phyloP scores from a whole-genome alignment of 2,888 invertebrate genomes.

The Caenorhabditis sp. region DNA sequence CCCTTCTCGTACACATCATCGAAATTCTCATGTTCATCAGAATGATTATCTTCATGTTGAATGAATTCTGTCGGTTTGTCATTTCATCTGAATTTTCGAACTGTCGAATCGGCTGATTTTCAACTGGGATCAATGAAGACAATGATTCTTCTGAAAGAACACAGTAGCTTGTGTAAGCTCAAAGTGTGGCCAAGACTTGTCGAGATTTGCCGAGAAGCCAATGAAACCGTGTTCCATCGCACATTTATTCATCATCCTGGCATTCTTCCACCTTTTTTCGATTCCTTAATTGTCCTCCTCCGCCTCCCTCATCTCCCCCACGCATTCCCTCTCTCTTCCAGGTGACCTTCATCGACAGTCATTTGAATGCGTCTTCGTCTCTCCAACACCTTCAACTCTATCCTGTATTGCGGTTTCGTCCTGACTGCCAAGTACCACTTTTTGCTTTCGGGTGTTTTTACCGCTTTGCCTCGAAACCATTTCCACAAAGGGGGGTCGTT shows the following conservation, averaged over 20 bases:
- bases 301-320: neutral
- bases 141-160: too few relatives aligned
- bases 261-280: slow-evolving; percentile 15
- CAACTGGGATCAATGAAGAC: too few relatives aligned
- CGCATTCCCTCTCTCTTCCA: slow-evolving; percentile 4
- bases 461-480: slow-evolving; percentile 23
- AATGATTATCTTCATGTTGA: too few relatives aligned
- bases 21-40: too few relatives aligned
- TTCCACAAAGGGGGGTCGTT: slow-evolving; percentile 41
- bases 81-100: too few relatives aligned
- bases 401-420: slow-evolving; percentile 45
- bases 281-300: slow-evolving; percentile 29
- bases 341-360: slow-evolving; percentile 56
- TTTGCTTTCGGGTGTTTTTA: slow-evolving; percentile 8
- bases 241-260: slow-evolving; percentile 22
- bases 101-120: too few relatives aligned
- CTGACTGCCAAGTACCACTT: slow-evolving; percentile 45
- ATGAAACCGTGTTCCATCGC: slow-evolving; percentile 8
- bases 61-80: too few relatives aligned
- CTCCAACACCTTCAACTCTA: slow-evolving; percentile 22
- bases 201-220: too few relatives aligned
- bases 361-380: slow-evolving; percentile 48
- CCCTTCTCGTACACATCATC: too few relatives aligned
- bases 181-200: too few relatives aligned
- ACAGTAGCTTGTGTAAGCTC: too few relatives aligned